Evolutionary conservation across 2,888 invertebrate species (phyloP), one percentile per base, ranked within the genome.

Genomic region (Labia minor): DNA sequence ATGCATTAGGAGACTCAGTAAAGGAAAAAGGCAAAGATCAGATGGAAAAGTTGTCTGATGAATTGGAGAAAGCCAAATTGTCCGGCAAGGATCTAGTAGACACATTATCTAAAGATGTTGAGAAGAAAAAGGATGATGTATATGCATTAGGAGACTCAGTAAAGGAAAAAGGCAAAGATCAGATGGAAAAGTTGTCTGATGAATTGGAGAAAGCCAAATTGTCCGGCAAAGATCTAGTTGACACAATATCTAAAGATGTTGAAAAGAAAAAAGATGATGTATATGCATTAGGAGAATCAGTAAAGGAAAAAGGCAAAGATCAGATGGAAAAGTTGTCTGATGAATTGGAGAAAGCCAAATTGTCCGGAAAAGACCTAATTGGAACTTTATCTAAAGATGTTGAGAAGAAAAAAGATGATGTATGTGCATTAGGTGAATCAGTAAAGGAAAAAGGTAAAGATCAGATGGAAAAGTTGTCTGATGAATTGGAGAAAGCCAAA

Each of bases 251-350:
- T 33, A 26, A 65, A 62, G 66, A 67, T 19, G 62, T 63, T 19
- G 16, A 70, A 69, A 70, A 69, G 64, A 68, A 68, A 67, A 21
- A 67, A 71, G 11, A 63, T 33, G 64, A 69, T 70, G 70, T 71
- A 69, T 62, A 33, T 8, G 11, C 6, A 8, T 33, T 33, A 8
- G 11, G 11, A 33, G 11, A 11, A 33, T 71, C 69, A 63, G 68
- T 67, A 26, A 65, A 21, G 33, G 33, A 33, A 33, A 65, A 2
- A 61, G 61, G 69, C 70, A 61, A 70, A 68, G 62, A 69, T 69
- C 2, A 63, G 68, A n/a, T 68, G 64, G 6, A 67, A 68, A 21
- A 37, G 14, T 16, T 66, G 20, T 21, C 65, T 61, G 18, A 18
- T 62, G 16, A 21, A 19, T 20, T 21, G 65, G 65, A 67, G 16